Base-by-base conservation (phyloP, 2,888 invertebrate genomes). In the Parnassius mnemosyne region DNA sequence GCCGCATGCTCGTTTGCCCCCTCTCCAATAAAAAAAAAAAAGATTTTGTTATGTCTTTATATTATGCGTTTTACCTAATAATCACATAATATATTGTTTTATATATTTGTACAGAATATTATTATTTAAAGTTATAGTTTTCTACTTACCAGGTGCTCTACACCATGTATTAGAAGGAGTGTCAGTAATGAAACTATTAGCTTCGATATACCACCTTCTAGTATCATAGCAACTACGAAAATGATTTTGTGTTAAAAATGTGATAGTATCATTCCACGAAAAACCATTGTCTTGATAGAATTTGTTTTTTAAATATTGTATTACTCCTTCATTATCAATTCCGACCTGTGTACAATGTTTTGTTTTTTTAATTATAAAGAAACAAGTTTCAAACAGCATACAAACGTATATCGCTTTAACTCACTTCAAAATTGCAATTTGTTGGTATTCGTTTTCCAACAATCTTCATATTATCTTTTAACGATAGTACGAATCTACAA, bases 161-260 rank as follows among this genome's bases (percentile, higher is more conserved):
- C 94, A 94, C 75, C 93, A 94, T 0, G 96, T 95, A 68, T 95
- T 95, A 3, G 92, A 89, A 0, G 96, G 93, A 0, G 93, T 87
- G 71, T 96, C 95, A 0, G 96, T 95, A 44, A 87, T 74, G 0
- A 94, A 93, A 65, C 79, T 83, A 55, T 85, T 83, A 0, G 83
- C 84, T 69, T 84, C 86, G 3, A 92, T 79, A 42, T 89, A 89
- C 95, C 95, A 95, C 49, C 93, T 89, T 2, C 80, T 84, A 3
- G 82, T 70, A 47, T 93, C 89, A 72, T 95, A 94, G 70, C 94
- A 93, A 68, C 89, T 93, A 51, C 76, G 74, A 44, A 91, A 81
- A 67, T 91, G 91, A 13, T 75, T 71, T 0, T 84, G 61, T 0
- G 90, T 83, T 0, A 81, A 63, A 0, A 73, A 66, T 0, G 83